A percentile compares a stretch with the other conserved stretches of the same genome.
These are phyloP conservation scores for Daubentonia madagascariensis DNA, from an alignment of 2,113 vertebrate species.

Conservation along the genomic window DNA sequence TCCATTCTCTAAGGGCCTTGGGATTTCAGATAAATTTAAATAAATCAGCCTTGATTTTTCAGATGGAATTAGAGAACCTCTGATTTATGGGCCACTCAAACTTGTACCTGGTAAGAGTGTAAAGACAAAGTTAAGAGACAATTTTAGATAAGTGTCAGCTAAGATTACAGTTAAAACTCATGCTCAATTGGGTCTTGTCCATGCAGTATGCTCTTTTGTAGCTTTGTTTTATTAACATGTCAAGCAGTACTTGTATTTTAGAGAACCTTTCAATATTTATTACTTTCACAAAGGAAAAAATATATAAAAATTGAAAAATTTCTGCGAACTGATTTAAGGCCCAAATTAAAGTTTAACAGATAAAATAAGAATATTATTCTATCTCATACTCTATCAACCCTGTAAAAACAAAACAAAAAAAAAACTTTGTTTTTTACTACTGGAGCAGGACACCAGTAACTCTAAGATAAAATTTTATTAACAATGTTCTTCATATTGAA, in stretches of 20 bases:
- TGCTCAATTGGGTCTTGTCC: conserved; percentile 45
- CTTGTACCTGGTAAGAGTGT: conserved; percentile 52
- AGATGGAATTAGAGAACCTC: conserved; percentile 70
- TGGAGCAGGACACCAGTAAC: neutral
- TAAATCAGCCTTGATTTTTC: conserved; percentile 73
- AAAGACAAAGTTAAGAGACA: conserved; percentile 64
- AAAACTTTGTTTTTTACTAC: too few relatives aligned
- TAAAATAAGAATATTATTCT: conserved; percentile 56
- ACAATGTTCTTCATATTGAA: neutral
- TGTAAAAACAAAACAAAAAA: neutral
- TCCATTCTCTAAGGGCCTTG: conserved; percentile 39
- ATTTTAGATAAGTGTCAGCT: conserved; percentile 72
- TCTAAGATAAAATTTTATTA: neutral
- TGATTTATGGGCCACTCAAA: conserved; percentile 68
- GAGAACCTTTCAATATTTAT: conserved; percentile 64
- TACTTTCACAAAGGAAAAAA: conserved; percentile 57
- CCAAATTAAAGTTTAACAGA: conserved; percentile 57
- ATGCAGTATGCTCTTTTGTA: neutral
- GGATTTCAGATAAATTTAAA: conserved; percentile 70
- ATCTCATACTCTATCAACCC: neutral
- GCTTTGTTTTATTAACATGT: conserved; percentile 51
- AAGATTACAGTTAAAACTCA: conserved; percentile 65
- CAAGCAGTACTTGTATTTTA: conserved; percentile 29
- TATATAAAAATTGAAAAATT: conserved; percentile 50
- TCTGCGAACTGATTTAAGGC: conserved; percentile 13